Conservation (phyloP, 1,140 invertebrate genomes). For the Drosophila sturtevanti region DNA sequence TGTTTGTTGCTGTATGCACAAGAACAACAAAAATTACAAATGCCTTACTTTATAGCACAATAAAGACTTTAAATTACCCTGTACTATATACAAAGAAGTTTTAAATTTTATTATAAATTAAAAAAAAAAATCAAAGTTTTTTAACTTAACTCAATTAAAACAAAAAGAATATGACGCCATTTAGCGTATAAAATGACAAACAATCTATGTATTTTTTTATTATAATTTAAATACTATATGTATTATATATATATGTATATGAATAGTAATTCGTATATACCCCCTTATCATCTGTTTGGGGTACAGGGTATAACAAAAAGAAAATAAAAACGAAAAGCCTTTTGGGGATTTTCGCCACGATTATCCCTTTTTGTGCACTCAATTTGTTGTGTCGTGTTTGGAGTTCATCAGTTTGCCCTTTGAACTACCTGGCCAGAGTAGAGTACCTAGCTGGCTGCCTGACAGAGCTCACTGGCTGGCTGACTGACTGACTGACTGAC, state of each 20-base stretch:
- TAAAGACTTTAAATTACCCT: background rate
- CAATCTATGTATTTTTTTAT: no score
- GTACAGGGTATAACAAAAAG: background rate
- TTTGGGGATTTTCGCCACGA: constrained; percentile 65
- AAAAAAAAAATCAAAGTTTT: background rate
- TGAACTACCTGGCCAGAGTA: constrained; percentile 45
- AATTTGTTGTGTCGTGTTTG: constrained; percentile 54
- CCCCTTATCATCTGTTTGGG: background rate
- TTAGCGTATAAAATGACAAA: background rate
- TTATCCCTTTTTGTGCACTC: constrained; percentile 73
- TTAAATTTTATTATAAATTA: no score
- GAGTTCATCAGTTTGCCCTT: constrained; percentile 65
- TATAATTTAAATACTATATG: no score
- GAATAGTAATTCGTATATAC: background rate
- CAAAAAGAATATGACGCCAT: background rate
- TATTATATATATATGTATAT: no score
- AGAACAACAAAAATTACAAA: background rate
- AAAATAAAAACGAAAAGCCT: constrained; percentile 38
- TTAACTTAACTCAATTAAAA: background rate
- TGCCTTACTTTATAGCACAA: background rate
- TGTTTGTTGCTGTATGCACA: constrained; percentile 4
- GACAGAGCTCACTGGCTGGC: constrained; percentile 12
- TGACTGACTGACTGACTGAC: constrained; percentile 23
- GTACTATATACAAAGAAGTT: no score
- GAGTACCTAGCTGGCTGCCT: constrained; percentile 7